Base-by-base conservation (phyloP, 2,113 vertebrate species). In the Chascanopsetta lugubris region DNA sequence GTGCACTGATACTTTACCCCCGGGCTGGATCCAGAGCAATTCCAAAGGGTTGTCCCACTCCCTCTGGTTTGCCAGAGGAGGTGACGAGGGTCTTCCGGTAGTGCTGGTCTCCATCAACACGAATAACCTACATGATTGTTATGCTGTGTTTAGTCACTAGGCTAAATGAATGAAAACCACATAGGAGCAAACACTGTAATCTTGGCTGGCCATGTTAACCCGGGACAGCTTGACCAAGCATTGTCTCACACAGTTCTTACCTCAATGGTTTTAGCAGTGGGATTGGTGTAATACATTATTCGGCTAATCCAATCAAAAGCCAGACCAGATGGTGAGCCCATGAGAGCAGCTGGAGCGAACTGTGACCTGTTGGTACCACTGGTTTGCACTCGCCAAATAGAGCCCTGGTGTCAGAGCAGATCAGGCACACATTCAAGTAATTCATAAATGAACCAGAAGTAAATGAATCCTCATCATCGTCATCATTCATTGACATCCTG, bases 261-360 rank as follows among this genome's bases (percentile, higher is more conserved):
- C 89, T 93, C 91, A 43, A 93, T 91, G 34, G 85, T 11, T 66
- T 79, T 89, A 42, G 5, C 60, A 12, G 76, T 79, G 18, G 90
- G 90, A 75, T 90, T 93, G 50, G 87, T 92, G 60, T 91, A 93
- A 67, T 85, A 93, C 89, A 93, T 90, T 21, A 85, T 61, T 22
- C 89, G 69, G 64, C 82, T 79, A 21, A 93, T 87, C 91, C 91
- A 91, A 62, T 93, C 91, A 85, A 93, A 92, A 45, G 91, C 90
- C 56, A 93, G 72, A 51, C 89, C 87, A 29, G 81, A 87, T 0
- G 91, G 91, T 2, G 85, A 79, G 15, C 91, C 91, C 64, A 91
- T 70, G 26, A 87, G 55, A 51, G 88, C 88, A 58, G 85, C 79
- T 29, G 91, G 91, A 43, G 87, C 91, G 79, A 93, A 93, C 77